Evolutionary conservation across 2,888 invertebrate genomes (phyloP).

Genomic region (Terebella lapidaria): DNA sequence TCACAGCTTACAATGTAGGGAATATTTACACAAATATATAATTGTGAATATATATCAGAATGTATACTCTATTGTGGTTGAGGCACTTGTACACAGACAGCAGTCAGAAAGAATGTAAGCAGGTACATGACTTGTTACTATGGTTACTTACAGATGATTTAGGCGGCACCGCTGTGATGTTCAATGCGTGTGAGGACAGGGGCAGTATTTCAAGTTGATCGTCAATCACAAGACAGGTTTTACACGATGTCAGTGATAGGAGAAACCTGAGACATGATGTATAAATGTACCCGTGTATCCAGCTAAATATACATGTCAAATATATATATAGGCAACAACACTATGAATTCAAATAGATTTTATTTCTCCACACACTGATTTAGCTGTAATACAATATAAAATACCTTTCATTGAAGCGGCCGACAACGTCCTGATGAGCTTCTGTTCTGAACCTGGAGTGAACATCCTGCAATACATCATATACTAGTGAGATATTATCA

Average conservation of each 20-base stretch:
- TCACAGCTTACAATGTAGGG: too few species aligned
- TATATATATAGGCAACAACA: neutral
- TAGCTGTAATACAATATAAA: neutral
- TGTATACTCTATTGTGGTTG: too few species aligned
- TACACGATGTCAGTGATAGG: slow-evolving; percentile 81
- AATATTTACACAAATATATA: too few species aligned
- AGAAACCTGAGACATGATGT: slow-evolving; percentile 62
- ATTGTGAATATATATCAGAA: too few species aligned
- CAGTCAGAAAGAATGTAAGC: too few species aligned
- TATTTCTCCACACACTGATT: neutral
- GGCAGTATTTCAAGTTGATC: slow-evolving; percentile 88
- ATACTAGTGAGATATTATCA: too few species aligned
- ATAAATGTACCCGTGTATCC: too few species aligned
- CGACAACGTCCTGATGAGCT: slow-evolving; percentile 83
- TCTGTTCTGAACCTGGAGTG: slow-evolving; percentile 93
- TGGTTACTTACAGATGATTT: slow-evolving; percentile 38
- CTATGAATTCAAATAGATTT: neutral
- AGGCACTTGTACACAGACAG: too few species aligned
- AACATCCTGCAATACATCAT: slow-evolving; percentile 71
- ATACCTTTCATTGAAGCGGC: slow-evolving; percentile 88
- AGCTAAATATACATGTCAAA: too few species aligned
- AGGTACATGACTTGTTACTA: neutral
- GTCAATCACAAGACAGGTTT: slow-evolving; percentile 86
- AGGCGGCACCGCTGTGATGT: slow-evolving; percentile 66
- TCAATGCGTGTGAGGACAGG: slow-evolving; percentile 80